Evolutionary conservation across 2,797 vertebrate genomes (phyloP), one percentile per base, ranked within the genome.

Genomic region (Falco columbarius): DNA sequence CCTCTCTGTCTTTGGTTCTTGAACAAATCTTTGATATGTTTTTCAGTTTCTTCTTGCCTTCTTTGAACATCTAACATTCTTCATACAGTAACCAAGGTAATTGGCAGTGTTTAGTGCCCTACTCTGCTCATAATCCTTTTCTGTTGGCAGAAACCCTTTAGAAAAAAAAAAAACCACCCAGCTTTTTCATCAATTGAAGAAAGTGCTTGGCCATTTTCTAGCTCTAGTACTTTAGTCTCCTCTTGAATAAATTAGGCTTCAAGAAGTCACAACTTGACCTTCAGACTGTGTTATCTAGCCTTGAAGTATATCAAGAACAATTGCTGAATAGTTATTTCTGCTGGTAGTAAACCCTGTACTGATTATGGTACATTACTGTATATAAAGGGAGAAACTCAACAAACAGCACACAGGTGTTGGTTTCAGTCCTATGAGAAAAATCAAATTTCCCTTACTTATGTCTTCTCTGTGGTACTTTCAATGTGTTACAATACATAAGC

Each of bases 21-120:
- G 66, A 95, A 93, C 75, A 90, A 52, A 93, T 95, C 80, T 92
- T 97, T 94, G 88, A 80, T 96, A 85, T 12, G 24, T 79, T 91
- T 96, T 97, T 89, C 83, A 85, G 83, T 92, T 94, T 91, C 68
- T 90, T 95, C 65, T 92, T 95, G 74, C 89, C 61, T 86, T 90
- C 95, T 97, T 97, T 96, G 93, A 97, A 93, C 93, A 95, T 95
- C 95, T 93, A 97, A 95, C 86, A 72, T 87, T 73, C 85, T 96
- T 98, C 88, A 56, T 95, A 95, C 90, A 95, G 94, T 97, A 96
- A 97, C 96, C 96, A 96, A 97, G 96, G 95, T 92, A 97, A 97
- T 97, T 97, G 96, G 94, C 97, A 96, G 72, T 96, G 66, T 92
- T 95, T 95, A 97, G 93, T 91, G 76, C 76, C 91, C 66, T 96